phyloP scores from a whole-genome alignment of 2,113 vertebrate genomes.

The Siphamia tubifer region DNA sequence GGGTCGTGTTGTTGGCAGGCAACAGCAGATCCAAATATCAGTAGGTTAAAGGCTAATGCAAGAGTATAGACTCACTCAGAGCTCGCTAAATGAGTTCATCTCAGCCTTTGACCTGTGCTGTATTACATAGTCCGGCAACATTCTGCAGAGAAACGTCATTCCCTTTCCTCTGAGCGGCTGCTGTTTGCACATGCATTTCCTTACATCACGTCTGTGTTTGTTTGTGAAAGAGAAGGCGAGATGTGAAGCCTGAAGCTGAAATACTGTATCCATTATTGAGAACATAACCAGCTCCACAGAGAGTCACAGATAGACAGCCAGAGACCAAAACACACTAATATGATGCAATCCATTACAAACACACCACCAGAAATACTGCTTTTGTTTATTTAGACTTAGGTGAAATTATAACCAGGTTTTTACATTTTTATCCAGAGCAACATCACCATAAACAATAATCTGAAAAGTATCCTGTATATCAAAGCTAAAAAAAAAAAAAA shows the following conservation, averaged over 20 bases:
- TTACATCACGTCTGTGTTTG: neutral
- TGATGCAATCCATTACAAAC: neutral
- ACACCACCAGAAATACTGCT: too few relatives aligned
- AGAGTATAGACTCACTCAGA: constrained; percentile 22
- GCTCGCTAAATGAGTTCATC: constrained; percentile 30
- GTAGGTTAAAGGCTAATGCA: constrained; percentile 45
- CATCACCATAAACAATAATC: too few relatives aligned
- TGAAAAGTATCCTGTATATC: too few relatives aligned
- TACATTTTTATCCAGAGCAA: too few relatives aligned
- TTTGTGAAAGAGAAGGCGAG: neutral
- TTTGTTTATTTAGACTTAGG: neutral
- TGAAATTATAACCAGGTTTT: neutral
- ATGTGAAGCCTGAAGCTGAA: neutral
- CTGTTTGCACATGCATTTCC: neutral
- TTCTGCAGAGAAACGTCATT: neutral
- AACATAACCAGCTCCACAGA: neutral
- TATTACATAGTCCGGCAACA: constrained; percentile 17
- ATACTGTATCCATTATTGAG: neutral
- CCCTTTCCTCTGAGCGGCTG: neutral
- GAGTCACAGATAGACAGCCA: neutral
- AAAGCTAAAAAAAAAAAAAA: too few relatives aligned
- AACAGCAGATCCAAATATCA: constrained; percentile 45
- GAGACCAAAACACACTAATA: neutral
- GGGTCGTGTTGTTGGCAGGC: constrained; percentile 14
- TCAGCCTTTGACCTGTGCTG: constrained; percentile 14